Percentiles rank a stretch among this genome's conserved stretches.
Evolutionary conservation across 2,888 invertebrate genomes (phyloP).

Genomic region (Drosophila nigricruria): DNA sequence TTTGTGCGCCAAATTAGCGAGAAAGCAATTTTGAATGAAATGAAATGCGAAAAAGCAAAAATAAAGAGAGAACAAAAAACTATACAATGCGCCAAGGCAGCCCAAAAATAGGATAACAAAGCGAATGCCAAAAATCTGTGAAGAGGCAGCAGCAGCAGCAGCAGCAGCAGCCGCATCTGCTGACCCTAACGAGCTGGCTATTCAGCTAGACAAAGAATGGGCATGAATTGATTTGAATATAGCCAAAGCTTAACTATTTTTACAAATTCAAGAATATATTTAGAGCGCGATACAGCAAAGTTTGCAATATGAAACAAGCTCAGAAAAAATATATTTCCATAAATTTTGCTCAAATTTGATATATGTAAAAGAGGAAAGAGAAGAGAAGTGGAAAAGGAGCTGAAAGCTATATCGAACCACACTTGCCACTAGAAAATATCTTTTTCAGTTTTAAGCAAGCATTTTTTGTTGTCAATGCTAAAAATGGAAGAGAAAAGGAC

Average conservation of each 20-base stretch:
- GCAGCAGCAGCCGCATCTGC: constrained; percentile 31
- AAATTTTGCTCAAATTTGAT: constrained; percentile 3
- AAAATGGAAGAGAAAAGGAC: too few relatives aligned
- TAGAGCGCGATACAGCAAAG: not conserved
- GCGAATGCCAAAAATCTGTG: constrained; percentile 13
- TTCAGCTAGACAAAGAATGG: not conserved
- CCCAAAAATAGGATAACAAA: constrained; percentile 53
- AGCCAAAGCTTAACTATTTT: constrained; percentile 1
- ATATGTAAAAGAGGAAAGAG: not conserved
- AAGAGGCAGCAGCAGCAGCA: constrained; percentile 14
- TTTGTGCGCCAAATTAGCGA: constrained; percentile 46
- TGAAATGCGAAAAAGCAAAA: constrained; percentile 29
- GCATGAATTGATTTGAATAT: constrained; percentile 8
- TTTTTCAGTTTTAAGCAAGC: not conserved
- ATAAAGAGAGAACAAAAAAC: constrained; percentile 10
- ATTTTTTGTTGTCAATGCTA: not conserved
- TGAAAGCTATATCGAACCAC: not conserved
- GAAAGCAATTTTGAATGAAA: constrained; percentile 44
- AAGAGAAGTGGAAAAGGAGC: not conserved
- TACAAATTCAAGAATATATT: constrained; percentile 6
- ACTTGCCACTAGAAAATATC: not conserved
- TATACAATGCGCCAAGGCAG: constrained; percentile 13
- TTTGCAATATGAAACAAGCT: not conserved
- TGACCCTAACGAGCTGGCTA: constrained; percentile 29
- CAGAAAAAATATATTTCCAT: not conserved